Percentiles rank a stretch among this genome's conserved stretches.
These are phyloP conservation scores for Lichenostomus cassidix DNA, from an alignment of 2,113 vertebrate species.

Conservation along the genomic window DNA sequence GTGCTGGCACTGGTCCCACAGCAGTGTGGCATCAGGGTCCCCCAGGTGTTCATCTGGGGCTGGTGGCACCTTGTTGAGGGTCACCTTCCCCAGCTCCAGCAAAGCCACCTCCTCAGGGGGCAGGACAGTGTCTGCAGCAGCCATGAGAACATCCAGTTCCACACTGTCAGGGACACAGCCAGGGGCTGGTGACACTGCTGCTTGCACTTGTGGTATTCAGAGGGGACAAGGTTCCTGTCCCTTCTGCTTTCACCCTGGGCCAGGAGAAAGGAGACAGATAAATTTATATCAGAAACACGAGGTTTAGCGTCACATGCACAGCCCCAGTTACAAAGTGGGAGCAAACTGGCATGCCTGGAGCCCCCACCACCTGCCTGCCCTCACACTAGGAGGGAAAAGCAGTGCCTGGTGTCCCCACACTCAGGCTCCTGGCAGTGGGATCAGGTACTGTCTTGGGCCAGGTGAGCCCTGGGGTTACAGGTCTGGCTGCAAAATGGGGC, in stretches of 20 bases:
- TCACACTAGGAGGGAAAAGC: neutral
- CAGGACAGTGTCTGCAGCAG: neutral
- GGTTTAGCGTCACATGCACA: fast-evolving
- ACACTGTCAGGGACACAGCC: fast-evolving
- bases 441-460: neutral
- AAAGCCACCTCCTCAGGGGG: neutral
- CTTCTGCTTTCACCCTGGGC: neutral
- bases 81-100: neutral
- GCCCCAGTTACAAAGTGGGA: neutral
- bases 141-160: neutral
- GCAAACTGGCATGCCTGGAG: neutral
- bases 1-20: neutral
- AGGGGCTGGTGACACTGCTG: neutral
- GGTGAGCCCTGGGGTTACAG: neutral
- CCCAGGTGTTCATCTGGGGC: neutral
- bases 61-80: neutral
- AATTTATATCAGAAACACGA: neutral
- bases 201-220: neutral
- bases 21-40: neutral
- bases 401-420: fast-evolving
- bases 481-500: neutral
- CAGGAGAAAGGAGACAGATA: neutral
- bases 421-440: fast-evolving
- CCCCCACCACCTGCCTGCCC: fast-evolving
- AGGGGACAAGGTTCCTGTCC: neutral